phyloP scores from a whole-genome alignment of 2,888 invertebrate species.

The Chrysomela aeneicollis region DNA sequence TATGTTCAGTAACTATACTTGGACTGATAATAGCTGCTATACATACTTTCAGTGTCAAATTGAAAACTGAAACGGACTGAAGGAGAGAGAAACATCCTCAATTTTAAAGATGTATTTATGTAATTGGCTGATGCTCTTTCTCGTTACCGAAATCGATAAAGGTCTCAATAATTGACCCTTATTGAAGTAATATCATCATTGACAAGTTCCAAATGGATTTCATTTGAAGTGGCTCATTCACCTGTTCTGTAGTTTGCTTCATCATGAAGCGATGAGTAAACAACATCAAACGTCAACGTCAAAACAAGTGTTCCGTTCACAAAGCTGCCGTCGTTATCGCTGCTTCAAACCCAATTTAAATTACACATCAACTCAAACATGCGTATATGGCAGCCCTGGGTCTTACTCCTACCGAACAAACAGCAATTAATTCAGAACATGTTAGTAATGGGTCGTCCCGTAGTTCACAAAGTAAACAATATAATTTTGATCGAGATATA shows the following conservation, averaged over 20 bases:
- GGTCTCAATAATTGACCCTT: too few species aligned
- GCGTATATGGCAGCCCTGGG: constrained; percentile 4
- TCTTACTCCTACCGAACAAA: constrained; percentile 21
- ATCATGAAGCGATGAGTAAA: neutral
- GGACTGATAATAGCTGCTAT: too few species aligned
- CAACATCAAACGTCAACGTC: neutral
- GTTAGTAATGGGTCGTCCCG: constrained; percentile 24
- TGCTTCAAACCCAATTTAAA: neutral
- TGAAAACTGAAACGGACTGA: too few species aligned
- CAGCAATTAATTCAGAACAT: constrained; percentile 29
- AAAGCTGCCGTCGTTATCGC: neutral
- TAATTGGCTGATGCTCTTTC: too few species aligned
- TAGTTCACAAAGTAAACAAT: constrained; percentile 31
- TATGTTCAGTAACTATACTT: too few species aligned
- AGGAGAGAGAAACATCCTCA: too few species aligned
- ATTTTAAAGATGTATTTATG: too few species aligned
- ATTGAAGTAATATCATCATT: neutral
- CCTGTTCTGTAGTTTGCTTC: neutral
- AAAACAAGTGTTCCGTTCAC: too few species aligned
- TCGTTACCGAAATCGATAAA: too few species aligned
- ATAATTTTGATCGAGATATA: constrained; percentile 30
- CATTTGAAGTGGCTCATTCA: neutral
- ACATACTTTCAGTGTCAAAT: too few species aligned
- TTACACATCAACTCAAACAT: neutral
- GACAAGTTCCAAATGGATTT: neutral